Evolutionary conservation across 2,888 invertebrate genomes (phyloP), one percentile per base, ranked within the genome.

Genomic region (Pilophorus perplexus): DNA sequence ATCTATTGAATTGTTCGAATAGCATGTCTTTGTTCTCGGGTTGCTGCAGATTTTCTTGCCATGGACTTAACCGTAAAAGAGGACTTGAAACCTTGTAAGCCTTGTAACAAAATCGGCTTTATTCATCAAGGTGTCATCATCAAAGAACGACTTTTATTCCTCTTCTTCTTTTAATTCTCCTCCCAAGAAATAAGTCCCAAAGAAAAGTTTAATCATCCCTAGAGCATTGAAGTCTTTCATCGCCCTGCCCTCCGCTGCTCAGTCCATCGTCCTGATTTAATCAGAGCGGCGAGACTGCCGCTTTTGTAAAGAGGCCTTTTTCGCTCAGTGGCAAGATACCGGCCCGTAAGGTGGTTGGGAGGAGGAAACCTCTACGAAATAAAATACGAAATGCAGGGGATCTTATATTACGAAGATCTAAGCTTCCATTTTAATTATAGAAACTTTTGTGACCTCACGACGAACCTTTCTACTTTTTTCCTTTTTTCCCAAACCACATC

Each of bases 141-240:
- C 59, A 59, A 59, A 59, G 23, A 16, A 25, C 59, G 42, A 42
- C 59, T 40, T 55, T 38, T 59, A 44, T 42, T 44, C 40, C 44
- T 40, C 57, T 23, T 28, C 54, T 14, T 5, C 3, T 57, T 57
- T 42, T 59, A 59, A 59, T 59, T 59, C 52, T 23, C 59, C 44
- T 59, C 44, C 27, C n/a, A n/a, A 40, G 40, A 59, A 42, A 59
- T 59, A 20, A 59, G 59, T 59, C 40, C n/a, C 59, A 42, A 28
- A 38, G 59, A 42, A 59, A 59, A 59, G 59, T 59, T 59, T 59
- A 59, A 59, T 59, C 59, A 59, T 59, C 42, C 44, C 25, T 16
- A 46, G 42, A 59, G 59, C 59, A 59, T 59, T 44, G 59, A 40
- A 46, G 46, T 22, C 23, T 14, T 46, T 46, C 25, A 25, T 25